phyloP scores from a whole-genome alignment of 2,113 vertebrate species.

The Caranx melampygus region DNA sequence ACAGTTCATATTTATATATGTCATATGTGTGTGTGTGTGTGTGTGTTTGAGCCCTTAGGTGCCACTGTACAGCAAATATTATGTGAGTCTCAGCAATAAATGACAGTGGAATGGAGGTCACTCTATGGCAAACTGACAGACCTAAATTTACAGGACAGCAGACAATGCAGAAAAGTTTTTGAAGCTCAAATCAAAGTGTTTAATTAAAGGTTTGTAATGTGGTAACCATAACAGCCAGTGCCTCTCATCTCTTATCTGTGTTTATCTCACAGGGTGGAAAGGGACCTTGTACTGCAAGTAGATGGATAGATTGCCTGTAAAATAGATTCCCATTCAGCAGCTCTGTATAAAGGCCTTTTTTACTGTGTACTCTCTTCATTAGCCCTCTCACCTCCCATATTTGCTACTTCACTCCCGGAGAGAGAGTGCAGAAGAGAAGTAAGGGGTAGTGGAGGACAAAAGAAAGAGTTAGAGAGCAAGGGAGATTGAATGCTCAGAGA shows the following conservation, averaged over 20 bases:
- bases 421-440: slow-evolving; percentile 51
- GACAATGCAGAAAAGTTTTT: neutral
- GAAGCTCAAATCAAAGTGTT: neutral
- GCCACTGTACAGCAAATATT: slow-evolving; percentile 50
- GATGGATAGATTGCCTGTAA: slow-evolving; percentile 66
- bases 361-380: slow-evolving; percentile 72
- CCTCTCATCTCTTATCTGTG: slow-evolving; percentile 32
- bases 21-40: too few species aligned
- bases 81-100: slow-evolving; percentile 32
- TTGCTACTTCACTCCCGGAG: slow-evolving; percentile 62
- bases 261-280: slow-evolving; percentile 36
- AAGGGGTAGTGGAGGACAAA: slow-evolving; percentile 63
- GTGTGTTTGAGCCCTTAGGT: slow-evolving; percentile 42
- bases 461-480: slow-evolving; percentile 62
- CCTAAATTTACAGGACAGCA: neutral
- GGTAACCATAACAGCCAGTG: neutral
- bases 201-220: neutral
- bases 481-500: slow-evolving; percentile 63
- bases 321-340: slow-evolving; percentile 77
- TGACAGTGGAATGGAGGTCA: slow-evolving; percentile 10
- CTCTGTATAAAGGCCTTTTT: slow-evolving; percentile 70
- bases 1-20: too few species aligned
- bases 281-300: slow-evolving; percentile 37
- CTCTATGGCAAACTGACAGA: neutral
- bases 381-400: slow-evolving; percentile 71